Evolutionary conservation across 2,888 invertebrate species (phyloP), one percentile per base, ranked within the genome.

Genomic region (Bugula neritina): DNA sequence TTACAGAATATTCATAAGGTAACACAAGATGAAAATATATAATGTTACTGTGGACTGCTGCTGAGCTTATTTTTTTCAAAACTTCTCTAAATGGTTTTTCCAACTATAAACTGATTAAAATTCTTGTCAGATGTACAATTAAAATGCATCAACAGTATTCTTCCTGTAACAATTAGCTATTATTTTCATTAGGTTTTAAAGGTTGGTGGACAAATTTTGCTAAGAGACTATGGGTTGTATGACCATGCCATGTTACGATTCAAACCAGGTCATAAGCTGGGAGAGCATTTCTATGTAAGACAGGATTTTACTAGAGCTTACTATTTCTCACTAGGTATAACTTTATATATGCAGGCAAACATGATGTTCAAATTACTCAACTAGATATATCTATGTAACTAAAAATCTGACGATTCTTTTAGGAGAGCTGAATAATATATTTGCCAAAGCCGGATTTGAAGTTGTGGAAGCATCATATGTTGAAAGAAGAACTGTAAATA

Each of bases 211-310:
- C 82, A 91, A 52, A 82, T 98, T 0, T 84, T 98, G 25, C 91
- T 98, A 76, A 86, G 98, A 74, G 98, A 98, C 84, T 99, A 98
- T 84, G 98, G 94, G 0, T 86, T 93, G 0, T 91, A 94, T 80
- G 98, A 98, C 83, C 93, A 97, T 91, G 93, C 98, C 0, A 96
- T 97, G 86, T 81, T 98, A 71, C 87, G 98, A 52, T 99, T 99
- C 82, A 91, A 92, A 74, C 89, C 93, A 0, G 96, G 95, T 0
- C 90, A 93, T 80, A 96, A 97, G 84, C 91, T 98, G 71, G 85
- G 89, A 0, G 94, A 97, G 1, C 92, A 94, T 82, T 92, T 95
- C 78, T 99, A 98, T 82, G 92, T 94, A 88, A 86, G 98, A 25
- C 97, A 97, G 84, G 98, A 99, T 88, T 96, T 96, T 0, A 98